Base-by-base conservation (phyloP, 2,113 vertebrate species). In the Dipodomys stephensi region DNA sequence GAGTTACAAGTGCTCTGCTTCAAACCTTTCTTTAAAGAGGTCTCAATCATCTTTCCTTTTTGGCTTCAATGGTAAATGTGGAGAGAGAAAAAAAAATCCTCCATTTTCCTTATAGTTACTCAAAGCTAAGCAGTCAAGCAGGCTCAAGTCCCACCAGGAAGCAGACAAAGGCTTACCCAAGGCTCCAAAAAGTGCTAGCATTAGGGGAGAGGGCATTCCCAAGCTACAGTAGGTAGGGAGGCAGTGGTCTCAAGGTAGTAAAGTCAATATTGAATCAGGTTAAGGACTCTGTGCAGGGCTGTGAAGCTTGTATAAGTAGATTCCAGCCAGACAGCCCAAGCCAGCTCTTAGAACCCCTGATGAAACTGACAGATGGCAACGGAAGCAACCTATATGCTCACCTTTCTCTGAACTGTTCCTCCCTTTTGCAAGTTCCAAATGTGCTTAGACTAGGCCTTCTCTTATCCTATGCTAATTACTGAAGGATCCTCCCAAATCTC, bases 311-410 rank as follows among this genome's bases (percentile, higher is more conserved):
- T 83, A 72, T n/a, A 85, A 88, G 93, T 87, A 92, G 96, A 95
- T 95, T 96, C 96, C 87, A 92, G 87, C 60, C 82, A 94, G 91
- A 94, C 92, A 91, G 91, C 84, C 78, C 88, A 87, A 95, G 95
- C 87, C 89, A 88, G 96, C 91, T 91, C 69, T 83, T 35, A 44
- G 57, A 92, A 88, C 71, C 80, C 82, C 80, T 83, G 87, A 68
- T 83, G 28, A 88, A 95, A 92, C 64, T 91, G 71, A 73, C 68
- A 91, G 79, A 89, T 27, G 60, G 90, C 53, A 89, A 90, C 84
- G 73, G 74, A 89, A 81, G 87, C 62, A 79, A 83, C 32, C 74
- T 92, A 84, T 12, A 64, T 1, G 13, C 49, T 93, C 87, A 80
- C 82, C 62, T 90, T 53, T 69, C 68, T 90, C 76, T 86, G 65